Evolutionary conservation across 2,113 vertebrate species (phyloP).

Genomic region (Synchiropus splendidus): DNA sequence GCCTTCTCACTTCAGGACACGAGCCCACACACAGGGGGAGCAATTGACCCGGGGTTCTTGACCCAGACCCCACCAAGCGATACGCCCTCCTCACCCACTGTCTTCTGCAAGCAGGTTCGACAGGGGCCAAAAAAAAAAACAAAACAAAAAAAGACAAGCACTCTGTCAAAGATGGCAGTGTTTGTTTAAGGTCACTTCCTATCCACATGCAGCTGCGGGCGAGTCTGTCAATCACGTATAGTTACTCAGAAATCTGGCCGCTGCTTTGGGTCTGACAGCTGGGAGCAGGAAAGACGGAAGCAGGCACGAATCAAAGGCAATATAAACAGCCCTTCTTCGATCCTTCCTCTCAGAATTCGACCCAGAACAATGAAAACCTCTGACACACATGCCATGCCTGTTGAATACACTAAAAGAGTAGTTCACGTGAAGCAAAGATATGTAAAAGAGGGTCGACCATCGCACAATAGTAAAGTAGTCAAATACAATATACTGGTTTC

Average conservation of each 20-base stretch:
- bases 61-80: conserved; percentile 30
- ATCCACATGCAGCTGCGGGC: conserved; percentile 47
- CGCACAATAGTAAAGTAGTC: too few relatives aligned
- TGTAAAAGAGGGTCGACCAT: too few relatives aligned
- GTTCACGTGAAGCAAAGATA: too few relatives aligned
- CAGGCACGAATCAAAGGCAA: conserved; percentile 16
- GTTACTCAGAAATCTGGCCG: conserved; percentile 28
- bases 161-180: conserved; percentile 42
- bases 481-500: too few relatives aligned
- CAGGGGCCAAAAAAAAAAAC: conserved; percentile 17
- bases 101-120: conserved; percentile 23
- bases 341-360: conserved; percentile 10
- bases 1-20: conserved; percentile 28
- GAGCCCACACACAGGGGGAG: conserved; percentile 52
- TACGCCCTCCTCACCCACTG: conserved; percentile 30
- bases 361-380: conserved; percentile 7
- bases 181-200: conserved; percentile 70
- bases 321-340: too few relatives aligned
- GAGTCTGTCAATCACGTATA: conserved; percentile 56
- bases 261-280: conserved; percentile 31
- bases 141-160: conserved; percentile 24
- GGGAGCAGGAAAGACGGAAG: conserved; percentile 22
- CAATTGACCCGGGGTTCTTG: conserved; percentile 43
- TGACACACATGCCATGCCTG: conserved; percentile 16
- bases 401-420: too few relatives aligned